These are phyloP conservation scores for Malthinus flaveolus DNA, from an alignment of 2,888 invertebrate genomes.

Conservation along the genomic window DNA sequence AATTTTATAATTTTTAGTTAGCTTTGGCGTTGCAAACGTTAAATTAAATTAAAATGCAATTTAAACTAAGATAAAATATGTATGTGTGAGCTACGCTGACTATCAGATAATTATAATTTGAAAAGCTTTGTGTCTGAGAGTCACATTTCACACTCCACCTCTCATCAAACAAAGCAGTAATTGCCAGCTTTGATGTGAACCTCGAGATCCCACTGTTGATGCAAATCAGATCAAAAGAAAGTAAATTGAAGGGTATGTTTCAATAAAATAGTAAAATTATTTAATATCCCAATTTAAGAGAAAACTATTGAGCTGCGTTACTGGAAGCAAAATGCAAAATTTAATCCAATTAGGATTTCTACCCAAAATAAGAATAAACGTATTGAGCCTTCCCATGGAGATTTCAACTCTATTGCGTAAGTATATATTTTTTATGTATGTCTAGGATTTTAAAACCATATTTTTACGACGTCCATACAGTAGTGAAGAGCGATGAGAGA, in stretches of 20 bases:
- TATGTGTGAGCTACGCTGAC: conserved; percentile 20
- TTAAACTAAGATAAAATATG: conserved; percentile 24
- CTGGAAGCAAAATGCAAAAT: neutral
- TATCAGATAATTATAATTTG: conserved; percentile 38
- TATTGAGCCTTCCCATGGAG: neutral
- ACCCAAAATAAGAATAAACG: neutral
- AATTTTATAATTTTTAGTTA: too few relatives aligned
- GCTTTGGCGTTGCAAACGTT: neutral
- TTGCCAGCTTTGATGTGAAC: conserved; percentile 45
- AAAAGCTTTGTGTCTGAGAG: conserved; percentile 41
- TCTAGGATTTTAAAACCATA: conserved; percentile 15
- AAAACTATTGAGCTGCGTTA: neutral
- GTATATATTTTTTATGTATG: conserved; percentile 13
- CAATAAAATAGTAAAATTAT: neutral
- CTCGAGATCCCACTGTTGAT: conserved; percentile 34
- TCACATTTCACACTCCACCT: conserved; percentile 46
- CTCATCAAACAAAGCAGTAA: conserved; percentile 43
- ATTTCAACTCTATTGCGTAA: neutral
- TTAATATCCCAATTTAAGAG: neutral
- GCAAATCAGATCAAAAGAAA: conserved; percentile 30
- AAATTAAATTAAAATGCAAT: conserved; percentile 27
- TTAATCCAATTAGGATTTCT: neutral
- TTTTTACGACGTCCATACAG: conserved; percentile 11
- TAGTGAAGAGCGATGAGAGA: conserved; percentile 21
- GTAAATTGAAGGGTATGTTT: conserved; percentile 25